Evolutionary conservation across 1,140 invertebrate genomes (phyloP), one percentile per base, ranked within the genome.

Genomic region (Caenorhabditis remanei): DNA sequence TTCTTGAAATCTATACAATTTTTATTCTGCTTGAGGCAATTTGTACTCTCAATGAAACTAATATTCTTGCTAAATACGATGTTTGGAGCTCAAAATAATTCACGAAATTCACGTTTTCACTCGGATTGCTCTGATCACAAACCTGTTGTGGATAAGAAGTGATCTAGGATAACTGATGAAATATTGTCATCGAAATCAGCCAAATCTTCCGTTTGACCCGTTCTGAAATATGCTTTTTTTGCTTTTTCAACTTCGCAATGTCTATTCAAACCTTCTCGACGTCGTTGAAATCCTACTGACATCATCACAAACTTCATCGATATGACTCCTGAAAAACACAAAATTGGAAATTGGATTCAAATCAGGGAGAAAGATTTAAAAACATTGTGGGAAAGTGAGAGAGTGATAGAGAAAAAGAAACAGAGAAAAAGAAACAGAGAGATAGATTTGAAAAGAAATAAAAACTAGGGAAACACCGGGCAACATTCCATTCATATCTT

Each of bases 161-260:
- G 88, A 67, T 89, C 88, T 0, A 89, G 71, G 32, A 89, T 67
- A n/a, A 89, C 87, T 1, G 87, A 79, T 24, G 87, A 85, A 56
- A 85, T 82, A 50, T 88, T 87, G 83, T 89, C 88, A 85, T 87
- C 88, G 53, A 88, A 89, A n/a, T 88, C 84, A 41, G 88, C 87
- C 53, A 87, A 56, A 41, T 89, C 87, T 71, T 89, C 88, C 24
- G 88, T 89, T 61, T 85, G 75, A 16, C 32, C 79, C n/a, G 87
- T 79, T 53, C 85, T 86, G 79, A 63, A 86, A 87, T 55, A 53
- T 41, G n/a, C 11, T 43, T 75, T 19, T 24, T 8, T 48, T 21
- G 7, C 0, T 79, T 1, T 58, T 58, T 19, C 21, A 19, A 63
- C 4, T 50, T 2, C 24, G 65, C 32, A 21, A 43, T 11, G 13